Conservation (phyloP, 2,113 vertebrate species). For the Pithys albifrons region DNA sequence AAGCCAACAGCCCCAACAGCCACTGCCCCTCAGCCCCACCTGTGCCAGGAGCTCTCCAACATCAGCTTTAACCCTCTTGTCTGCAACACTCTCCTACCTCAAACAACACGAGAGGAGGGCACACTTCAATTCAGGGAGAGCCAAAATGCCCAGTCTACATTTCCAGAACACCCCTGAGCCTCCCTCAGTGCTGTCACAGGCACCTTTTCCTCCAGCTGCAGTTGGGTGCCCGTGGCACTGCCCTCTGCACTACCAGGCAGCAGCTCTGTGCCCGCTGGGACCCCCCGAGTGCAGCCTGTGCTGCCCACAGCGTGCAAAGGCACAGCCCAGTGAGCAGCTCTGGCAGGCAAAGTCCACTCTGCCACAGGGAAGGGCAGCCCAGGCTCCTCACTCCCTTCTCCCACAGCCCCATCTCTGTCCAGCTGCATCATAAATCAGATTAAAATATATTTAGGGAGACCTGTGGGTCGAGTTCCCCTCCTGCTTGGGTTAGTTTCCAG, state of each 20-base stretch:
- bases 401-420: neutral
- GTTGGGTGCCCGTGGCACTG: rapidly evolving
- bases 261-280: neutral
- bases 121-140: neutral
- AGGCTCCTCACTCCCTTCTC: neutral
- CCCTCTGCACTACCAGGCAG: neutral
- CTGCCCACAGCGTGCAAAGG: neutral
- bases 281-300: rapidly evolving
- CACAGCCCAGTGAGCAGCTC: neutral
- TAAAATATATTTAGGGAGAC: neutral
- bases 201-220: neutral
- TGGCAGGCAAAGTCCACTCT: neutral
- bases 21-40: neutral
- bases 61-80: neutral
- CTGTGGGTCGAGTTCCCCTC: neutral
- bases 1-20: neutral
- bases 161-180: neutral
- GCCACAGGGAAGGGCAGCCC: neutral
- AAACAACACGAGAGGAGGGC: neutral
- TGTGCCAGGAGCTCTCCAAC: neutral
- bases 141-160: neutral
- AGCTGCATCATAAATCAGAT: neutral
- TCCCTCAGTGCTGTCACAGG: neutral
- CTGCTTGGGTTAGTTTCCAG: neutral
- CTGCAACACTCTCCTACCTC: neutral